phyloP scores from a whole-genome alignment of 2,888 invertebrate species.

The Pachliopta kotzebuea region DNA sequence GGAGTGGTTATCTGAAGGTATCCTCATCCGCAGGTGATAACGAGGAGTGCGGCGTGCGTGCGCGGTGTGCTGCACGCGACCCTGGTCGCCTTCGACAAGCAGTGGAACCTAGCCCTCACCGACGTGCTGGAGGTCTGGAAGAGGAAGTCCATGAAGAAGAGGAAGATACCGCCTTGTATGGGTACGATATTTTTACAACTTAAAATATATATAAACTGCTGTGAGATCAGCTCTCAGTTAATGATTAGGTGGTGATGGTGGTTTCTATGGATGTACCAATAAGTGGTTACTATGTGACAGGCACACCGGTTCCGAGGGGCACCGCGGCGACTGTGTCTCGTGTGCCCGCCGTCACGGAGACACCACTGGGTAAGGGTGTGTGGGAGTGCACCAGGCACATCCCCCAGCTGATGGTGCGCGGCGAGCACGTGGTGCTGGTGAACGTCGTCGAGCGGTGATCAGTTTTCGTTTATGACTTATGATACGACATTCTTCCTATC shows the following conservation, averaged over 20 bases:
- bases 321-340: slow-evolving; percentile 67
- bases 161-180: slow-evolving; percentile 80
- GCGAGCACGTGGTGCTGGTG: slow-evolving; percentile 87
- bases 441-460: slow-evolving; percentile 46
- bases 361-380: slow-evolving; percentile 80
- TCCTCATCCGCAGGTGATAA: slow-evolving; percentile 82
- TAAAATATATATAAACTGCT: too few species aligned
- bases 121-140: slow-evolving; percentile 92
- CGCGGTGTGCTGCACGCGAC: slow-evolving; percentile 90
- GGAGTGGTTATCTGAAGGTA: not conserved
- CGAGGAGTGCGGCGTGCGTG: slow-evolving; percentile 85
- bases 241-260: not conserved
- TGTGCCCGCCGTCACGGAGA: slow-evolving; percentile 79
- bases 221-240: too few species aligned
- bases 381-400: slow-evolving; percentile 85
- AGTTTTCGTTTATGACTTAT: too few species aligned
- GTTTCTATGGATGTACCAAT: not conserved
- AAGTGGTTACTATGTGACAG: slow-evolving; percentile 40
- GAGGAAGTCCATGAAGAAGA: slow-evolving; percentile 77
- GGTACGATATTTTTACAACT: slow-evolving; percentile 60
- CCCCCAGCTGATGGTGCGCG: slow-evolving; percentile 86
- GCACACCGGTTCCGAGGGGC: slow-evolving; percentile 59
- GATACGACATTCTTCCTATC: too few species aligned
- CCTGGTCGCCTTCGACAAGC: slow-evolving; percentile 93
- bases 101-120: slow-evolving; percentile 93